Evolutionary conservation across 2,113 vertebrate genomes (phyloP).

Genomic region (Lasiurus cinereus): DNA sequence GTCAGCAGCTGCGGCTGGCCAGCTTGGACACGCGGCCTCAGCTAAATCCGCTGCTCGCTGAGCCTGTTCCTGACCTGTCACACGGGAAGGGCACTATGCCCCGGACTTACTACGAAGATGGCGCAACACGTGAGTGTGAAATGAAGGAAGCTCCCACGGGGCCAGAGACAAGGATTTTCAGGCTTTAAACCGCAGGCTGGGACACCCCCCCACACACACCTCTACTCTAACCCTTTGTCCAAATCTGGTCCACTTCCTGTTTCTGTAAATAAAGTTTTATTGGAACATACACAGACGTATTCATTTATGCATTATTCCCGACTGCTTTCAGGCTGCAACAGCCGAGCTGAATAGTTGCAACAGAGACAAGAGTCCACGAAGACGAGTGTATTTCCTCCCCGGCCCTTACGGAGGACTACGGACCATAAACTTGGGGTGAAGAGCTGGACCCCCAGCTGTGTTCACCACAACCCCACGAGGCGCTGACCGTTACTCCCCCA

Average conservation of each 20-base stretch:
- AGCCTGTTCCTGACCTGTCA: background rate
- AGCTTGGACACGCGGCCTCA: background rate
- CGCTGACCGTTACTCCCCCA: background rate
- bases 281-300: background rate
- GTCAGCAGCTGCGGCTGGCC: background rate
- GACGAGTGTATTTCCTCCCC: background rate
- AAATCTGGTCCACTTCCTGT: background rate
- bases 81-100: background rate
- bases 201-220: too few relatives aligned
- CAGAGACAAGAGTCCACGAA: background rate
- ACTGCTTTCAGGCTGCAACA: background rate
- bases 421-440: rapidly evolving
- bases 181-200: too few relatives aligned
- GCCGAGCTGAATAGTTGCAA: background rate
- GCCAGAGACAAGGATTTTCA: background rate
- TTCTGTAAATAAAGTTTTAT: background rate
- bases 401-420: background rate
- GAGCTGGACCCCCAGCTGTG: background rate
- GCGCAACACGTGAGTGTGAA: background rate
- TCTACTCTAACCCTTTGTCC: background rate
- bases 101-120: background rate
- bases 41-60: background rate
- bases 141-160: background rate
- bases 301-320: rapidly evolving
- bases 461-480: background rate